Evolutionary conservation across 2,113 vertebrate genomes (phyloP), one percentile per base, ranked within the genome.

Genomic region (Sisor rabdophorus): DNA sequence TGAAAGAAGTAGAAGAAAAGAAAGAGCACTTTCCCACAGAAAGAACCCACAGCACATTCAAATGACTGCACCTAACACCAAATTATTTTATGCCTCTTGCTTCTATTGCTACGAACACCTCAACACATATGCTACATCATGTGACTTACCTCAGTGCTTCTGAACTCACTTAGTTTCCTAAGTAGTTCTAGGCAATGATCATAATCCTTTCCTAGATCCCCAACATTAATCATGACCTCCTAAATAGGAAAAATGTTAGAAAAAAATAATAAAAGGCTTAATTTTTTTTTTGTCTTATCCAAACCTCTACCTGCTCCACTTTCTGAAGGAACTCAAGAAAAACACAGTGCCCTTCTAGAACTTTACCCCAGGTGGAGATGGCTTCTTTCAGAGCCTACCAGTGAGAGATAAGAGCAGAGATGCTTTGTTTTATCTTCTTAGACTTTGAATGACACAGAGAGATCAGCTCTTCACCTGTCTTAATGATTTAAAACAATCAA

Each of bases 271-370:
- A 44, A 36, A 36, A 36, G 7, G 32, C 32, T 36, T 36, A 36
- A 36, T 36, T 36, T 30, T 60, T 9, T 6, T 92, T 95, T 60
- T 95, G 92, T 73, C 92, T 88, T 82, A 96, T 95, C 95, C 95
- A 97, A 80, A 93, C 90, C 82, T 96, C 95, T 75, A 95, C 91
- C 47, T 94, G 88, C 20, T 96, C 93, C 11, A 93, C 94, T 78
- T 91, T 94, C 86, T 93, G 94, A 40, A 97, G 89, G 85, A 96
- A 96, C 84, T 95, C 94, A 75, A 95, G 87, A 79, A 95, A 93
- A 82, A 91, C 92, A 30, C 86, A 77, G 73, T 89, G 91, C 20
- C 93, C 93, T 75, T 94, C 92, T 74, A 98, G 90, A 87, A 91
- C 86, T 85, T 89, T 93, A 58, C 92, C 92, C n/a, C 88, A 84